Percentiles rank a stretch among this genome's conserved stretches.
Evolutionary conservation across 2,113 vertebrate species (phyloP).

Genomic region (Rhinogobius similis): DNA sequence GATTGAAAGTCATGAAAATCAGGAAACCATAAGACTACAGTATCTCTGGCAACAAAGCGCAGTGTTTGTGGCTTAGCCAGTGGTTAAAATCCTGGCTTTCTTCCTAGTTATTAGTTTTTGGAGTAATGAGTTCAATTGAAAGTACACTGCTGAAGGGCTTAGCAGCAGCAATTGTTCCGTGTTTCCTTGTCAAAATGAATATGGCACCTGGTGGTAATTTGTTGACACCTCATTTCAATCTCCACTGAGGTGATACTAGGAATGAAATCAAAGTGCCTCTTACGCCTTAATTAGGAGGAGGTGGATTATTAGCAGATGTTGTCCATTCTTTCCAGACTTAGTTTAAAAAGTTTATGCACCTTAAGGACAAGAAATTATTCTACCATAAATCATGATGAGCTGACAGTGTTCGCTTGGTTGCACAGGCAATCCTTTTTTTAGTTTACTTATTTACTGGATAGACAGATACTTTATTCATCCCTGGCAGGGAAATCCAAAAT

Average conservation of each 20-base stretch:
- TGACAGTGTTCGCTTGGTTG: too few relatives aligned
- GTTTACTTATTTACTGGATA: too few relatives aligned
- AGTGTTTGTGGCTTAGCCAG: background rate
- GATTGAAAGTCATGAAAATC: too few relatives aligned
- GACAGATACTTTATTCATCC: too few relatives aligned
- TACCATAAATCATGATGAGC: background rate
- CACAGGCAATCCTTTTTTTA: too few relatives aligned
- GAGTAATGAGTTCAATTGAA: background rate
- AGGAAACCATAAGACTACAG: too few relatives aligned
- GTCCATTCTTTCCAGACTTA: conserved; percentile 10
- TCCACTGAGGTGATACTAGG: conserved; percentile 5
- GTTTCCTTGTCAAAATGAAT: conserved; percentile 3
- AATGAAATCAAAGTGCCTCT: conserved; percentile 11
- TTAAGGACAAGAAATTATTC: background rate
- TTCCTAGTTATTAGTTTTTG: background rate
- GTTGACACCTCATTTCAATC: conserved; percentile 9
- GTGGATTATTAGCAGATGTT: background rate
- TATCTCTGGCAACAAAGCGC: too few relatives aligned
- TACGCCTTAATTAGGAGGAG: background rate
- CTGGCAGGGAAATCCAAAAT: too few relatives aligned
- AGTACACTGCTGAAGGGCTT: background rate
- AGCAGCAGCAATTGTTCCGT: background rate
- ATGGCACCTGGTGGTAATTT: conserved; percentile 14
- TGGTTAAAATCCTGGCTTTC: conserved; percentile 5
- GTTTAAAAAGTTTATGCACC: conserved; percentile 19